phyloP scores from a whole-genome alignment of 2,113 vertebrate genomes.

The Ailurus styani region DNA sequence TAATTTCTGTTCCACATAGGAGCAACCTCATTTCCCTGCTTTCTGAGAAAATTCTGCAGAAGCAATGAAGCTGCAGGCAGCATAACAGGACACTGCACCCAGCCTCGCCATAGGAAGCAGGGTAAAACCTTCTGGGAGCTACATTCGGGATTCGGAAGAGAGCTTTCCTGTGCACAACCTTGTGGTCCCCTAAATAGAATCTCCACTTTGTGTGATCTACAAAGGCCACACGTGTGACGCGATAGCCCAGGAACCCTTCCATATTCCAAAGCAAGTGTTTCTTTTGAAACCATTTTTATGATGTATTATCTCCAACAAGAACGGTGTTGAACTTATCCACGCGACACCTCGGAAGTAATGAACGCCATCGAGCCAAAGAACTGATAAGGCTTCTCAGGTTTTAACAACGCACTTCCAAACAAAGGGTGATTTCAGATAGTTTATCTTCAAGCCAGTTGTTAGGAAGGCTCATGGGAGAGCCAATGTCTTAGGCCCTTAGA shows the following conservation, averaged over 20 bases:
- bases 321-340: neutral
- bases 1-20: slow-evolving; percentile 71
- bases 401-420: neutral
- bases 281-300: neutral
- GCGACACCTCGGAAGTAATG: neutral
- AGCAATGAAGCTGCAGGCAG: slow-evolving; percentile 64
- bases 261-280: neutral
- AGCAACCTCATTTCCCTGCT: slow-evolving; percentile 65
- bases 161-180: slow-evolving; percentile 50
- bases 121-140: slow-evolving; percentile 53
- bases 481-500: neutral
- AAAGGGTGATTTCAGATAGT: neutral
- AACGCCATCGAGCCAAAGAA: neutral
- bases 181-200: slow-evolving; percentile 54
- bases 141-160: slow-evolving; percentile 67
- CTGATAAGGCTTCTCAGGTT: neutral
- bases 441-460: neutral
- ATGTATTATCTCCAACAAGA: neutral
- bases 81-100: slow-evolving; percentile 58
- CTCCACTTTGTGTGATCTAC: slow-evolving; percentile 41
- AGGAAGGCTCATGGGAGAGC: neutral
- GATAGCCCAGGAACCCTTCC: slow-evolving; percentile 22
- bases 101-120: slow-evolving; percentile 62
- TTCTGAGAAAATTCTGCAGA: slow-evolving; percentile 73
- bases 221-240: slow-evolving; percentile 48